phyloP scores from a whole-genome alignment of 1,140 invertebrate genomes.

The Lucilia sericata region DNA sequence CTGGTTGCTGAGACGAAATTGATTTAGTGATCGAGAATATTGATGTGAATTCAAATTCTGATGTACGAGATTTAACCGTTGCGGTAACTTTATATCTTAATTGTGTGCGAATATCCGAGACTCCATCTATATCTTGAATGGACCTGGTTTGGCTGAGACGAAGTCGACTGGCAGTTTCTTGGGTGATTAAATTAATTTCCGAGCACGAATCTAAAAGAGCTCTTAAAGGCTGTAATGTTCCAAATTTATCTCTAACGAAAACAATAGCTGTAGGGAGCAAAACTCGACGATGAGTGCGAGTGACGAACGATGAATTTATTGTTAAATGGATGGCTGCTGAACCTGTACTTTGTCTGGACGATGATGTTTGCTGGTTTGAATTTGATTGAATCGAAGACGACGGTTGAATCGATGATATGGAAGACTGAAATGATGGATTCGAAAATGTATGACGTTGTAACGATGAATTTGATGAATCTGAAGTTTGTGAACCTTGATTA shows the following conservation, averaged over 20 bases:
- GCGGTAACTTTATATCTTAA: background rate
- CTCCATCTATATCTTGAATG: background rate
- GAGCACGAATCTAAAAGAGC: slow-evolving; percentile 40
- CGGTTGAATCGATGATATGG: background rate
- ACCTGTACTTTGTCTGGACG: background rate
- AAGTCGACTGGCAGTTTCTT: background rate
- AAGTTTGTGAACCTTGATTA: too few species aligned
- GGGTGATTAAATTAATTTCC: slow-evolving; percentile 38
- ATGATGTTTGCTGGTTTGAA: background rate
- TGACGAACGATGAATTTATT: background rate
- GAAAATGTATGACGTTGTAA: too few species aligned
- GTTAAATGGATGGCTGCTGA: background rate
- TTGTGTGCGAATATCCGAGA: background rate
- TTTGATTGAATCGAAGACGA: background rate
- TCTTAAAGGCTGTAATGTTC: background rate
- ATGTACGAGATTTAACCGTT: background rate
- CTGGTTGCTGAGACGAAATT: slow-evolving; percentile 24
- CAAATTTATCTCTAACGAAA: background rate
- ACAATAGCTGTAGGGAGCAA: background rate
- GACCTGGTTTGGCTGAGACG: background rate
- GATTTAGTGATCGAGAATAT: slow-evolving; percentile 21
- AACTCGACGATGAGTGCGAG: background rate
- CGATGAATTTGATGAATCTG: too few species aligned
- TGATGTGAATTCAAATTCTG: background rate
- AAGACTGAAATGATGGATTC: background rate